These are phyloP conservation scores for Eueremaeus valkanovi DNA, from an alignment of 2,888 invertebrate genomes.

Conservation along the genomic window DNA sequence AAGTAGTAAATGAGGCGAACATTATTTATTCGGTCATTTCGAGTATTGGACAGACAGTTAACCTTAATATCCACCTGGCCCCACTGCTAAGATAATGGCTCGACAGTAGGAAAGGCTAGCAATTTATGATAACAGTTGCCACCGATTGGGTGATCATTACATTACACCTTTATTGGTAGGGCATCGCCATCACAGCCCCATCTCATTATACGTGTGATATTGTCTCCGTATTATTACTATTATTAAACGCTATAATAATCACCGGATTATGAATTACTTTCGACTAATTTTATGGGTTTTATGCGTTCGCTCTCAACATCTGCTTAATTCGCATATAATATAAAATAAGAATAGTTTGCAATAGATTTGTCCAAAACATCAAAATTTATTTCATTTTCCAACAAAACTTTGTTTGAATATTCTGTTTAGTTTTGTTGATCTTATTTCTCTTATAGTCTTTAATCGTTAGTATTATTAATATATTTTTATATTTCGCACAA, in stretches of 20 bases:
- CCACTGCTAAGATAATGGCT: constrained; percentile 2
- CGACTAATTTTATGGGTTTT: constrained; percentile 19
- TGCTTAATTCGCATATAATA: constrained; percentile 29
- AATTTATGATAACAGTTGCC: constrained; percentile 17
- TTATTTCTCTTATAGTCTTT: neutral
- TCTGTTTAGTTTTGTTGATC: constrained; percentile 23
- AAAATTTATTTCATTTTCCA: too few species aligned
- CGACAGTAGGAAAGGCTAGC: neutral
- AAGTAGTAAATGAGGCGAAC: constrained; percentile 19
- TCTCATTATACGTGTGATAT: constrained; percentile 1
- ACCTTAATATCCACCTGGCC: constrained; percentile 33
- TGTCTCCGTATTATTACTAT: constrained; percentile 18
- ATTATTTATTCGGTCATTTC: constrained; percentile 34
- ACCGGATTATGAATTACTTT: constrained; percentile 22
- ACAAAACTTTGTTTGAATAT: neutral
- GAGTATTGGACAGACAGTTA: constrained; percentile 22
- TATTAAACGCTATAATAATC: constrained; percentile 19
- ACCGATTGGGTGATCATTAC: constrained; percentile 9
- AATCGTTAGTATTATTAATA: constrained; percentile 6
- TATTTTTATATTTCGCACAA: neutral
- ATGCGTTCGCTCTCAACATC: constrained; percentile 15
- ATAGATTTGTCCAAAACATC: neutral
- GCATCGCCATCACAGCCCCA: neutral
- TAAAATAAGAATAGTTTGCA: neutral
- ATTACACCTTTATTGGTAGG: constrained; percentile 22